Percentiles rank a stretch among this genome's conserved stretches.
phyloP scores from a whole-genome alignment of 1,140 invertebrate genomes.

The Grapholita molesta region DNA sequence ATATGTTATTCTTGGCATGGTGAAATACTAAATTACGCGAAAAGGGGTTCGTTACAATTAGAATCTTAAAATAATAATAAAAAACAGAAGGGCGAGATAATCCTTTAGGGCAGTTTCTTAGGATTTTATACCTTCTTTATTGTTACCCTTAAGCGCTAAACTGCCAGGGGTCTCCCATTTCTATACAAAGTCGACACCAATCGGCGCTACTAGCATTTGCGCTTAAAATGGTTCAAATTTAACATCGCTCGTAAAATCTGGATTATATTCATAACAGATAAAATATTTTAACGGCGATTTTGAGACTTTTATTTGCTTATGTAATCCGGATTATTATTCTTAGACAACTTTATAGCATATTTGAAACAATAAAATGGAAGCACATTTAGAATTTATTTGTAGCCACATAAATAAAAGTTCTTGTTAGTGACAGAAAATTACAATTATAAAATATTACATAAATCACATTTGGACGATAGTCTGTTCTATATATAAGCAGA shows the following conservation, averaged over 20 bases:
- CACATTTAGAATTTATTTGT: conserved; percentile 19
- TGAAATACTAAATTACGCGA: neutral
- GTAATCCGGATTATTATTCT: conserved; percentile 68
- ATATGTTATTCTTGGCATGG: neutral
- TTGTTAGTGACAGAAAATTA: neutral
- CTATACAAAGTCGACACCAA: neutral
- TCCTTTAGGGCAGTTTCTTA: conserved; percentile 56
- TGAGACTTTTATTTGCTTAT: conserved; percentile 69
- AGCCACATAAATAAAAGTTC: neutral
- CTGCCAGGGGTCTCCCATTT: neutral
- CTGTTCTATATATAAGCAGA: no score
- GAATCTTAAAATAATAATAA: conserved; percentile 28
- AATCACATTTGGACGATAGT: no score
- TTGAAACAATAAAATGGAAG: conserved; percentile 20
- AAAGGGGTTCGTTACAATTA: conserved; percentile 28
- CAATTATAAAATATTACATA: neutral
- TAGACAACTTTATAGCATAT: conserved; percentile 56
- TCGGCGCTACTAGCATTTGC: neutral
- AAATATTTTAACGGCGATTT: conserved; percentile 69
- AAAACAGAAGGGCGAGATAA: conserved; percentile 45
- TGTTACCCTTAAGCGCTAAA: conserved; percentile 36
- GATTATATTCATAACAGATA: conserved; percentile 77
- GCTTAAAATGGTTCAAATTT: conserved; percentile 66
- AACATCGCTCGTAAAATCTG: conserved; percentile 62
- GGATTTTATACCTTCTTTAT: conserved; percentile 64